phyloP scores from a whole-genome alignment of 2,888 invertebrate species.

The Metalampra italica region DNA sequence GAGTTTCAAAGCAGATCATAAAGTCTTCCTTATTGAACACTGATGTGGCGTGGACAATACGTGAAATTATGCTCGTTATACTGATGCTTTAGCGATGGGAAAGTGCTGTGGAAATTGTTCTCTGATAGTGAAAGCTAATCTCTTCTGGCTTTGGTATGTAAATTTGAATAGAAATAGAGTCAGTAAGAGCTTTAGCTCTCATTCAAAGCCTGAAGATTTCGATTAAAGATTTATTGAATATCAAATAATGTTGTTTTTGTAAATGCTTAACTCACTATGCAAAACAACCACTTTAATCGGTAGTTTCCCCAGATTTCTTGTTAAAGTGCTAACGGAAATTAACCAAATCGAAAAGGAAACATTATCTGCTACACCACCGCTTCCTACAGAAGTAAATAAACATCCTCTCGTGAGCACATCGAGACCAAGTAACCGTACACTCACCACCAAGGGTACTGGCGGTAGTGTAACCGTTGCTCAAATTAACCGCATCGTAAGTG shows the following conservation, averaged over 20 bases:
- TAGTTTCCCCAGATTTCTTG: too few relatives aligned
- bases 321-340: too few relatives aligned
- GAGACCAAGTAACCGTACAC: not conserved
- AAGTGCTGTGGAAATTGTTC: slow-evolving; percentile 11
- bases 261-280: too few relatives aligned
- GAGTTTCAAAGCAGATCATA: not conserved
- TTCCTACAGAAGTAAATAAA: too few relatives aligned
- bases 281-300: too few relatives aligned
- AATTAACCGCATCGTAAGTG: not conserved
- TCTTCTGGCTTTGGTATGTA: not conserved
- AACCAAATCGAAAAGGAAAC: not conserved
- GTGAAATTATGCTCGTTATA: slow-evolving; percentile 4
- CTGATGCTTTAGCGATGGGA: slow-evolving; percentile 14
- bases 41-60: slow-evolving; percentile 7
- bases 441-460: not conserved
- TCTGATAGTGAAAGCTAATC: slow-evolving; percentile 17
- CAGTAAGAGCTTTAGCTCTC: not conserved
- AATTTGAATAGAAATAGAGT: not conserved
- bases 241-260: too few relatives aligned
- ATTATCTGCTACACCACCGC: not conserved
- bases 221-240: too few relatives aligned
- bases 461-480: not conserved
- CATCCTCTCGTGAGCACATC: not conserved
- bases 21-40: not conserved
- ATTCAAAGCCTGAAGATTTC: not conserved